These are phyloP conservation scores for Silurus asotus DNA, from an alignment of 2,113 vertebrate genomes.

Conservation along the genomic window DNA sequence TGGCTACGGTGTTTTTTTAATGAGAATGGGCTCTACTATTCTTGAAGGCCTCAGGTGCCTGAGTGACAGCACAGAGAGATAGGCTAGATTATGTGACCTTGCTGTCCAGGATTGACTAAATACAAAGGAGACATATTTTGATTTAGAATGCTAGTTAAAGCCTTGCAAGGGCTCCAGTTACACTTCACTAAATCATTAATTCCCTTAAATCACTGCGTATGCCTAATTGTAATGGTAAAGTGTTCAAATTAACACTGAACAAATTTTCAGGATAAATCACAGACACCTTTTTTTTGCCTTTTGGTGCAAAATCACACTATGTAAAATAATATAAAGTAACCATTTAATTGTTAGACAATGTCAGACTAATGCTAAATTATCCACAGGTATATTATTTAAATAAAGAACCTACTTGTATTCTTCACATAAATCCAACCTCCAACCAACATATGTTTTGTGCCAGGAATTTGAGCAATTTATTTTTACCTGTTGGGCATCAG, in stretches of 20 bases:
- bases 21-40: neutral
- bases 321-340: neutral
- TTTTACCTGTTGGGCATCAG: slow-evolving; percentile 87
- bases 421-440: too few species aligned
- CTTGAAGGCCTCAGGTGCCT: neutral
- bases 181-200: neutral
- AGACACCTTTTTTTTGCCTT: neutral
- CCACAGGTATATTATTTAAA: neutral
- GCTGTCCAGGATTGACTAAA: neutral
- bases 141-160: neutral
- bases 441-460: neutral
- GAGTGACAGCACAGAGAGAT: neutral
- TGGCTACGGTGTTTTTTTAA: neutral
- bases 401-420: neutral
- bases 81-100: neutral
- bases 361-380: neutral
- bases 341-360: neutral
- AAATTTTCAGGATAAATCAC: neutral
- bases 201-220: neutral
- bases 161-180: neutral
- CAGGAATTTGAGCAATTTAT: neutral
- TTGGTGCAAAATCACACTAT: neutral
- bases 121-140: neutral
- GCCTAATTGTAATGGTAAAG: neutral
- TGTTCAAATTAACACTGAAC: neutral